A percentile compares a stretch with the other conserved stretches of the same genome.
Conservation (phyloP, 2,113 vertebrate species). For the Rostratula benghalensis region DNA sequence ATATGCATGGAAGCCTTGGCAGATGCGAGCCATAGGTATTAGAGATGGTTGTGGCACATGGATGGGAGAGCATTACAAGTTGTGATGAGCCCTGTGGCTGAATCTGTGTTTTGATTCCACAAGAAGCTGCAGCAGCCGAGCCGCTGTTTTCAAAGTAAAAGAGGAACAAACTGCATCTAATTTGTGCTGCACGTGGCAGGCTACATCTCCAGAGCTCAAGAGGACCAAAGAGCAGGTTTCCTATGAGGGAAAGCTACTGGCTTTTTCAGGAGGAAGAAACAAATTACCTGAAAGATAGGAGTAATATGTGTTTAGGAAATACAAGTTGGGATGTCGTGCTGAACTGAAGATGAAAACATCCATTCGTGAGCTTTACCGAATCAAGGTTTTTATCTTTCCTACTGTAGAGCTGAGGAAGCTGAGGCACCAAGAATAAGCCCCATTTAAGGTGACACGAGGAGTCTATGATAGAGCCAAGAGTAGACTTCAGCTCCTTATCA, state of each 20-base stretch:
- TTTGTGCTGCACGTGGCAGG: neutral
- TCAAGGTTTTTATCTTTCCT: neutral
- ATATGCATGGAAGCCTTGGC: neutral
- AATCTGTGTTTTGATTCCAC: neutral
- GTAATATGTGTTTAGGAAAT: neutral
- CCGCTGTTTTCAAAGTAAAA: neutral
- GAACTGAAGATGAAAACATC: neutral
- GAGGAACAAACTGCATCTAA: neutral
- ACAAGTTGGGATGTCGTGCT: neutral
- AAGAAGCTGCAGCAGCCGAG: neutral
- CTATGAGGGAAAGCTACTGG: neutral
- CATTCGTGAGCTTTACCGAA: neutral
- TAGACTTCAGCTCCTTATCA: neutral
- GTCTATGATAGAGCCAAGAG: neutral
- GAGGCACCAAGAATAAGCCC: neutral
- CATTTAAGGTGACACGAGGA: neutral
- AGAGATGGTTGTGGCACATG: neutral
- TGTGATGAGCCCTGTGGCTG: neutral
- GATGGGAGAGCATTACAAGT: neutral
- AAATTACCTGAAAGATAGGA: neutral
- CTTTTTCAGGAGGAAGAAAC: neutral
- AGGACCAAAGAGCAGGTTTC: neutral
- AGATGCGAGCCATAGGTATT: neutral
- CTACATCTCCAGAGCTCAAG: neutral
- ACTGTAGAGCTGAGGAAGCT: neutral